Evolutionary conservation across 2,888 invertebrate species (phyloP).

Genomic region (Acanthosepion pharaonis): DNA sequence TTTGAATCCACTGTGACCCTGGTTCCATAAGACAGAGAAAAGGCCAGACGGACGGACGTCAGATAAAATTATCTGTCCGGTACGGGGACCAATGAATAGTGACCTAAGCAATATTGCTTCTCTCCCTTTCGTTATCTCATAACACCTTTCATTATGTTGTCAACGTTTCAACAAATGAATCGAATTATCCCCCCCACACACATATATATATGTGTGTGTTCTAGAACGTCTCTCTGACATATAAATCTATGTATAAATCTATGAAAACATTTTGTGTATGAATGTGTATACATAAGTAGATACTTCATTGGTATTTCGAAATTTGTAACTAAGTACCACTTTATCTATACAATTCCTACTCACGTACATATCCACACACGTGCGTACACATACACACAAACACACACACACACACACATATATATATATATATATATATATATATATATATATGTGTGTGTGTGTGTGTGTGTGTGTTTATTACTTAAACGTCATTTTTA

Average conservation of each 20-base stretch:
- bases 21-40: not conserved
- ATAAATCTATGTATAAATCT: not conserved
- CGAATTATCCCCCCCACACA: not conserved
- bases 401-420: no score
- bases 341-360: no score
- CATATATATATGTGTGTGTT: not conserved
- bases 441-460: no score
- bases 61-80: not conserved
- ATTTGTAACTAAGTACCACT: no score
- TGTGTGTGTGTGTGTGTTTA: no score
- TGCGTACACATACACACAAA: no score
- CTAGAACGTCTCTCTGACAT: not conserved
- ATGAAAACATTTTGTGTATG: not conserved
- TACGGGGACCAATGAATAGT: not conserved
- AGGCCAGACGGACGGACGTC: not conserved
- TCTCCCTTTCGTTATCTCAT: not conserved
- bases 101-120: not conserved
- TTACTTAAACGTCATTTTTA: no score
- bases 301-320: no score
- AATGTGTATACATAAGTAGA: not conserved
- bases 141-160: constrained; percentile 9
- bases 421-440: no score
- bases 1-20: not conserved
- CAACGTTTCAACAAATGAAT: not conserved
- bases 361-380: no score